A percentile compares a stretch with the other conserved stretches of the same genome.
Evolutionary conservation across 2,797 vertebrate species (phyloP).

Genomic region (Micromesistius poutassou): DNA sequence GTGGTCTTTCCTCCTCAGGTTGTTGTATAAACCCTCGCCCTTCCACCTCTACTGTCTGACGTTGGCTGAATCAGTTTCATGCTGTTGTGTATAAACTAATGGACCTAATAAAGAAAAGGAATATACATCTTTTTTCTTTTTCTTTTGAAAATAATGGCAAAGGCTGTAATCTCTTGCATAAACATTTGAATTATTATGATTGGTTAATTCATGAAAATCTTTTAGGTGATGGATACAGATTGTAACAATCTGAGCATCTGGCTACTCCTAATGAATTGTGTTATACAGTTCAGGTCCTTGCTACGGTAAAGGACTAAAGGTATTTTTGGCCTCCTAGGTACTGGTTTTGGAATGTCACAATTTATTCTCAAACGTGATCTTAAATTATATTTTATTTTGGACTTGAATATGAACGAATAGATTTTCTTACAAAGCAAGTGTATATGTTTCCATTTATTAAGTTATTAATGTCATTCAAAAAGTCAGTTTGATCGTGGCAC

Average conservation of each 20-base stretch:
- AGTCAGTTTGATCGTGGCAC: background rate
- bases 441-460: background rate
- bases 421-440: background rate
- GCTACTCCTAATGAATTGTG: background rate
- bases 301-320: background rate
- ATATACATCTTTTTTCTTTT: slow-evolving; percentile 21
- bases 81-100: slow-evolving; percentile 68
- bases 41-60: slow-evolving; percentile 54
- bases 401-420: too few species aligned
- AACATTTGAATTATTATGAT: background rate
- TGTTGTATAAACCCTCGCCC: slow-evolving; percentile 36
- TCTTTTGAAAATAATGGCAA: background rate
- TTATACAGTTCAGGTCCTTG: background rate
- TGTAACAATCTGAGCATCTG: background rate
- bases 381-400: too few species aligned
- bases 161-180: background rate
- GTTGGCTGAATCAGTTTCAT: slow-evolving; percentile 62
- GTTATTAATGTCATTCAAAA: background rate
- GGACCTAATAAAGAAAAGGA: slow-evolving; percentile 71
- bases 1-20: slow-evolving; percentile 47
- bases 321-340: too few species aligned
- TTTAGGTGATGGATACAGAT: background rate
- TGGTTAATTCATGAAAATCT: background rate
- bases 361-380: background rate
- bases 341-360: too few species aligned